phyloP scores from a whole-genome alignment of 2,888 invertebrate genomes.

The Cerastoderma edule region DNA sequence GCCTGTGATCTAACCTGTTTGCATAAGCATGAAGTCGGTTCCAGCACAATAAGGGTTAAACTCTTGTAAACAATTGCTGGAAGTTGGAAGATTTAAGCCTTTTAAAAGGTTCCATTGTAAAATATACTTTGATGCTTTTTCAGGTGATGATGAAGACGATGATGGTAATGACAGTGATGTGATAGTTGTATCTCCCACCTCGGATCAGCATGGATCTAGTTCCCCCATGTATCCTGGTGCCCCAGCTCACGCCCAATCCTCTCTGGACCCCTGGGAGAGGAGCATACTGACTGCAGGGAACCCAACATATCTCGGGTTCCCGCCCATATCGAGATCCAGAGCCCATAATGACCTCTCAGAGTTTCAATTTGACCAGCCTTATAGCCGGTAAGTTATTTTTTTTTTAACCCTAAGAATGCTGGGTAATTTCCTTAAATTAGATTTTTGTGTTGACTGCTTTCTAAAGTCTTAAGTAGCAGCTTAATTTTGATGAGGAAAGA shows the following conservation, averaged over 20 bases:
- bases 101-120: too few relatives aligned
- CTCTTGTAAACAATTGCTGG: too few relatives aligned
- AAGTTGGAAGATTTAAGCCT: too few relatives aligned
- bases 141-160: conserved; percentile 36
- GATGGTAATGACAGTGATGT: conserved; percentile 72
- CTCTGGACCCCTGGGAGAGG: conserved; percentile 34
- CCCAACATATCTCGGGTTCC: conserved; percentile 20
- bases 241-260: conserved; percentile 9
- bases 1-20: too few relatives aligned
- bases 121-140: conserved; percentile 10
- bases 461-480: too few relatives aligned
- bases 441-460: too few relatives aligned
- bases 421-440: too few relatives aligned
- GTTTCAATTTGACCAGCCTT: not conserved
- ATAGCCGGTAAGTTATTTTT: not conserved
- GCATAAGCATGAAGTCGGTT: too few relatives aligned
- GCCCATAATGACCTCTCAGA: conserved; percentile 22
- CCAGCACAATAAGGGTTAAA: too few relatives aligned
- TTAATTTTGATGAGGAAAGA: too few relatives aligned
- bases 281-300: conserved; percentile 27
- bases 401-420: too few relatives aligned
- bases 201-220: not conserved
- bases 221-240: not conserved
- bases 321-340: conserved; percentile 32
- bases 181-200: conserved; percentile 65